Evolutionary conservation across 2,888 invertebrate species (phyloP).

Genomic region (Cephus sareptanus): DNA sequence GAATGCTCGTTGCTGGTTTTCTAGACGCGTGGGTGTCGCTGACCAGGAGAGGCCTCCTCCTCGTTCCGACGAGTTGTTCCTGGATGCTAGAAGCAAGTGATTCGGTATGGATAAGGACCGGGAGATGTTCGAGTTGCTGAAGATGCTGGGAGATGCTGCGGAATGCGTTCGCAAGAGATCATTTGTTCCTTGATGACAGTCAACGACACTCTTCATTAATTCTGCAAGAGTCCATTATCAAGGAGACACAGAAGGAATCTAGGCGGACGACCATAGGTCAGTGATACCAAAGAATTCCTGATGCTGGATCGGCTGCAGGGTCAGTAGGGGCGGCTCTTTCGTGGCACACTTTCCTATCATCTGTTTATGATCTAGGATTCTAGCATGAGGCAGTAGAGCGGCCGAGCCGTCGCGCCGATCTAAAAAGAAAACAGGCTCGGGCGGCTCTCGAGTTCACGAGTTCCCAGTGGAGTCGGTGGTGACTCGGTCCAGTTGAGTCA

Average conservation of each 20-base stretch:
- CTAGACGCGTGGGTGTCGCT: not conserved
- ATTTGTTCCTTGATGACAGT: no score
- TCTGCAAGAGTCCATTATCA: no score
- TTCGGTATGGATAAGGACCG: slow-evolving; percentile 30
- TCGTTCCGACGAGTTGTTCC: not conserved
- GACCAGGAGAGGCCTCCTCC: not conserved
- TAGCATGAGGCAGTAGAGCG: not conserved
- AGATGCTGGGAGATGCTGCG: slow-evolving; percentile 20
- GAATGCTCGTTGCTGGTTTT: no score
- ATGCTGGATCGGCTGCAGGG: no score
- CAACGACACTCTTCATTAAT: no score
- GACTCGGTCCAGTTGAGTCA: slow-evolving; percentile 29
- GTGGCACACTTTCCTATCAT: not conserved
- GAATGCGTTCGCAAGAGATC: slow-evolving; percentile 29
- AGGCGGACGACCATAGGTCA: no score
- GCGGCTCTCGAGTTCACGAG: not conserved
- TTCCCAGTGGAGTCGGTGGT: no score
- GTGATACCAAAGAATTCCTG: no score
- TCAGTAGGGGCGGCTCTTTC: no score
- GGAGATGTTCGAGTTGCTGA: slow-evolving; percentile 20
- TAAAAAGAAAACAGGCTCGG: slow-evolving; percentile 13
- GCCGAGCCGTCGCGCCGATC: not conserved
- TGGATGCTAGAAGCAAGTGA: slow-evolving; percentile 23
- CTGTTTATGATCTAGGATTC: not conserved
- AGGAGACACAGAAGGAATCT: no score